Evolutionary conservation across 2,113 vertebrate species (phyloP), one percentile per base, ranked within the genome.

Genomic region (Vidua chalybeata): DNA sequence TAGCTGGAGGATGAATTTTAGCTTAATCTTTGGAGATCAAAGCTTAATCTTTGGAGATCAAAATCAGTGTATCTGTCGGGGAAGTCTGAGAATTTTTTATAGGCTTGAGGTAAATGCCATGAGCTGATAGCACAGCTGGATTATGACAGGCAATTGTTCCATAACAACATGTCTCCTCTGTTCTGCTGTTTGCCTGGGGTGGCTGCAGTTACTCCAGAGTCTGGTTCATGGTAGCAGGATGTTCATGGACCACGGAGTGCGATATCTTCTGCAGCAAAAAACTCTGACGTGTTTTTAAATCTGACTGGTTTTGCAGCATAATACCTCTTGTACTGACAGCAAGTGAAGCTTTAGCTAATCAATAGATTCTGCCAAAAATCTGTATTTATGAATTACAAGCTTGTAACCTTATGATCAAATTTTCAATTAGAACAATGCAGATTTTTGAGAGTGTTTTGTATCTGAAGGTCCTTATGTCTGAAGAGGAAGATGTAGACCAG

Each of bases 51-150:
- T 64, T 84, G 28, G 55, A 89, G 77, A 73, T 91, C 30, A 66
- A 87, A 91, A 84, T 63, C 3, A 1, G n/a, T 2, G 0, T 33
- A 24, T 72, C 39, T 56, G n/a, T 66, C 0, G 0, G 26, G 64
- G 21, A 80, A 73, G 59, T 27, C 59, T 66, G 62, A 77, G 77
- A 27, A 89, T 52, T 77, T 84, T 26, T 72, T 72, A 55, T n/a
- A 31, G 41, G 59, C 76, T 90, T 72, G 49, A 87, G 37, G 37
- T 84, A 61, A 93, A 80, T 80, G 68, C 35, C 51, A 43, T 0
- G 3, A 79, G 37, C 54, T 61, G 71, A 56, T 71, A 35, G 35
- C 45, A 43, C 20, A 43, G 56, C 61, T 59, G 62, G 66, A 9
- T 67, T 89, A 11, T 35, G 73, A n/a, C 58, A 49, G 59, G 24